phyloP scores from a whole-genome alignment of 2,113 vertebrate genomes.

The Nansenia antarctica region DNA sequence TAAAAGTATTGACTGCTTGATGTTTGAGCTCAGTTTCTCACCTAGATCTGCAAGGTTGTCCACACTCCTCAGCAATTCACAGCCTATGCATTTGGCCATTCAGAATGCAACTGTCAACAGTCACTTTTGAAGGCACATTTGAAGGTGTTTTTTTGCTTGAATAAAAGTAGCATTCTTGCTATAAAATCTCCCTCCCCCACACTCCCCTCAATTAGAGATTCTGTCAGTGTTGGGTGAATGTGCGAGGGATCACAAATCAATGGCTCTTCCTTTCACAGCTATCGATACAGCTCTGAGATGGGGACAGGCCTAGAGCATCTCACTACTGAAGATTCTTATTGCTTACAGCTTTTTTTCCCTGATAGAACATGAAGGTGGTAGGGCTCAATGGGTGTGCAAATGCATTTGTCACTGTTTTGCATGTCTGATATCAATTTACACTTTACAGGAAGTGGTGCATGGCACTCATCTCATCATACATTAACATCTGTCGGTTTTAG shows the following conservation, averaged over 20 bases:
- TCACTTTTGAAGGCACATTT: conserved; percentile 4
- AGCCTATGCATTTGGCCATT: background rate
- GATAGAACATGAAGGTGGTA: conserved; percentile 9
- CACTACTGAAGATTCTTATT: conserved; percentile 42
- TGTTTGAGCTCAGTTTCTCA: background rate
- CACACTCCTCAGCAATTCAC: background rate
- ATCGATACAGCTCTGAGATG: conserved; percentile 22
- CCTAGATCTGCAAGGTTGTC: background rate
- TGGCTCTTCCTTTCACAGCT: conserved; percentile 21
- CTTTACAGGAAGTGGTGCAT: background rate
- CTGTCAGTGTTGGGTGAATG: conserved; percentile 8
- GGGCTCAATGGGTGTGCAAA: conserved; percentile 26
- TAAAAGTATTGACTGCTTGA: background rate
- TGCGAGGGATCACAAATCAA: conserved; percentile 12
- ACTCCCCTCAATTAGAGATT: conserved; percentile 15
- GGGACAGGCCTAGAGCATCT: conserved; percentile 16
- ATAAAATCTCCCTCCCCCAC: conserved; percentile 2
- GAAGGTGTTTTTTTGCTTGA: conserved; percentile 5
- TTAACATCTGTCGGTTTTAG: background rate
- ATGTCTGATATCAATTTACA: conserved; percentile 20
- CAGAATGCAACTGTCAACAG: background rate
- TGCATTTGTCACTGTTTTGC: conserved; percentile 6
- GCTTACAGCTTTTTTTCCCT: conserved; percentile 28
- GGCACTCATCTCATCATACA: background rate
- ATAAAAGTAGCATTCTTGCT: conserved; percentile 18